Evolutionary conservation across 1,140 invertebrate genomes (phyloP), one percentile per base, ranked within the genome.

Genomic region (Drosophila bocqueti): DNA sequence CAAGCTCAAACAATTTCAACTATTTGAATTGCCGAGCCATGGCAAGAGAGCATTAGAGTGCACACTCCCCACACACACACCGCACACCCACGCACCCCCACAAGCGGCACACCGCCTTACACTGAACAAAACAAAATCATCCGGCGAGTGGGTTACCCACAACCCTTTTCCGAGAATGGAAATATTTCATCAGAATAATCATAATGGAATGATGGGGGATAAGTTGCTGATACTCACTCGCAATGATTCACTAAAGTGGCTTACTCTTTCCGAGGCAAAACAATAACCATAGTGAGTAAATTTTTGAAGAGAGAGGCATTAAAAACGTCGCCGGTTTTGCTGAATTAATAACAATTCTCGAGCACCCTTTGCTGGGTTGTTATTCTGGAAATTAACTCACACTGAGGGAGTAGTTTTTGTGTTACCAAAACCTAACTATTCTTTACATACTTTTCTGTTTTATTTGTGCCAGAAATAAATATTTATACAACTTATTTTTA

Each of bases 1-100:
- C 83, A 87, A 87, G 83, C 84, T 83, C 81, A 87, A 87, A 89
- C 83, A 87, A 89, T 87, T 87, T 83, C 76, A 87, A 87, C 83
- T 83, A 87, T 87, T 87, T 89, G 83, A 87, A 87, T 87, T 87
- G 81, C 65, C 76, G 77, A 77, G 80, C 74, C 64, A 69, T 71
- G 73, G 74, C 78, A 71, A 61, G 55, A 73, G 55, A 71, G 71
- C 82, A 81, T 80, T 84, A 85, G 83, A 82, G 78, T 81, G 68
- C 65, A 47, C 54, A 68, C 58, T 61, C 55, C 61, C 61, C 66
- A 62, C 9, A 64, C 66, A 60, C 49, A 31, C 31, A 10, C 46
- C 46, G 10, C 46, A 49, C 46, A 16, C 7, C 24, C 31, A 31
- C 62, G 45, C 55, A 29, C 42, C 26, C 26, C 4, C 26, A 26